Percentiles rank a stretch among this genome's conserved stretches.
phyloP scores from a whole-genome alignment of 1,140 invertebrate species.

The Bemisia tabaci region DNA sequence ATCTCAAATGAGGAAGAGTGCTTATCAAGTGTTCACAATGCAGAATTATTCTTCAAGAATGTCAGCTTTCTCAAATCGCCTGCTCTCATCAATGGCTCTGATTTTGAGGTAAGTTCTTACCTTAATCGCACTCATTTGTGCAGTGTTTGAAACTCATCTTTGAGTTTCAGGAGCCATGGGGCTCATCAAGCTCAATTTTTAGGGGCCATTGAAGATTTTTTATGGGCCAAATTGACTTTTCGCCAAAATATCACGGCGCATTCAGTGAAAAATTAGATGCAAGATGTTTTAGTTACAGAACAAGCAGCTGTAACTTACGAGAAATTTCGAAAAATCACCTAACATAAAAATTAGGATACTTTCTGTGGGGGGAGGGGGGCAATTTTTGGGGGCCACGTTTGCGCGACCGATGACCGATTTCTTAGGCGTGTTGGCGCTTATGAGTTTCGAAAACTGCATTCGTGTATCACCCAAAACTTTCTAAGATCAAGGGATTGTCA shows the following conservation, averaged over 20 bases:
- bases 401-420: no score
- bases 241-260: neutral
- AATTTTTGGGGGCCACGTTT: no score
- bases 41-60: neutral
- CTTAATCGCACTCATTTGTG: neutral
- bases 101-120: neutral
- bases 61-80: neutral
- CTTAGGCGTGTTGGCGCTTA: no score
- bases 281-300: neutral
- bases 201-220: neutral
- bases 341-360: no score
- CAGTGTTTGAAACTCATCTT: neutral
- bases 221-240: neutral
- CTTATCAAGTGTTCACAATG: neutral
- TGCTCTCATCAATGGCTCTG: neutral
- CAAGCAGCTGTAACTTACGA: no score
- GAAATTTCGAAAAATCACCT: no score
- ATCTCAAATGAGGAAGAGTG: neutral
- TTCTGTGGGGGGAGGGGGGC: no score
- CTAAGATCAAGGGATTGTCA: no score
- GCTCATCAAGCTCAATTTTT: neutral
- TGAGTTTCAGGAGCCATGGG: neutral
- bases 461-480: no score
- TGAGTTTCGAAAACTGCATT: no score
- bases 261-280: neutral